Conservation (phyloP, 2,888 invertebrate species). For the Cantharis rustica region DNA sequence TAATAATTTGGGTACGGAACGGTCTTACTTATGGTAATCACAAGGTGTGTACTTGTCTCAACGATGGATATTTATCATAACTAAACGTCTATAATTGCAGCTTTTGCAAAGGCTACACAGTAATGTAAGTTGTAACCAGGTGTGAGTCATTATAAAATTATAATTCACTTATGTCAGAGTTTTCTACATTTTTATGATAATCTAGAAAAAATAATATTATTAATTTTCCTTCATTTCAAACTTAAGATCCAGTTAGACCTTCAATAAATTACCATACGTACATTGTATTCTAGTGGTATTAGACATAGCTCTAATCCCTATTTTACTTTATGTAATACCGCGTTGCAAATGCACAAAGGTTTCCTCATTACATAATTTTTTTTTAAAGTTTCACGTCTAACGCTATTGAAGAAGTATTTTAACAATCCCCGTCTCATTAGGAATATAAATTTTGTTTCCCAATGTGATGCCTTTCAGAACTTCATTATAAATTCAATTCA, state of each 20-base stretch:
- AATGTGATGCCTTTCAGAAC: background rate
- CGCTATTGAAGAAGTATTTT: background rate
- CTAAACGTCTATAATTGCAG: conserved; percentile 29
- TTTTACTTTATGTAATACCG: background rate
- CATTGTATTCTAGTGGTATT: background rate
- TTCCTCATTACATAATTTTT: background rate
- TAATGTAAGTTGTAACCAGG: conserved; percentile 23
- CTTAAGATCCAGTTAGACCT: background rate
- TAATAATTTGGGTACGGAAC: conserved; percentile 13
- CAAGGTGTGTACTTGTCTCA: conserved; percentile 19
- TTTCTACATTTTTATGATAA: background rate
- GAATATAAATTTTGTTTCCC: background rate
- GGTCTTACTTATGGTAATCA: conserved; percentile 8
- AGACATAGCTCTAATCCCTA: background rate
- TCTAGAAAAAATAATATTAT: background rate
- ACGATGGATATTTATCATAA: conserved; percentile 27
- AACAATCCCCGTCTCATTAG: background rate
- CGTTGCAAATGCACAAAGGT: background rate
- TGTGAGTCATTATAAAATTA: conserved; percentile 29
- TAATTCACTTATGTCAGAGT: conserved; percentile 24
- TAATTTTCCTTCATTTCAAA: background rate
- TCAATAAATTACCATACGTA: background rate
- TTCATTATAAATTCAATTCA: background rate
- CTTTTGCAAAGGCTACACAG: conserved; percentile 23
- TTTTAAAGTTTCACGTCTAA: background rate